These are phyloP conservation scores for Aurelia aurita DNA, from an alignment of 30 jellyfish, hydroid and myxozoan species.

Conservation along the genomic window DNA sequence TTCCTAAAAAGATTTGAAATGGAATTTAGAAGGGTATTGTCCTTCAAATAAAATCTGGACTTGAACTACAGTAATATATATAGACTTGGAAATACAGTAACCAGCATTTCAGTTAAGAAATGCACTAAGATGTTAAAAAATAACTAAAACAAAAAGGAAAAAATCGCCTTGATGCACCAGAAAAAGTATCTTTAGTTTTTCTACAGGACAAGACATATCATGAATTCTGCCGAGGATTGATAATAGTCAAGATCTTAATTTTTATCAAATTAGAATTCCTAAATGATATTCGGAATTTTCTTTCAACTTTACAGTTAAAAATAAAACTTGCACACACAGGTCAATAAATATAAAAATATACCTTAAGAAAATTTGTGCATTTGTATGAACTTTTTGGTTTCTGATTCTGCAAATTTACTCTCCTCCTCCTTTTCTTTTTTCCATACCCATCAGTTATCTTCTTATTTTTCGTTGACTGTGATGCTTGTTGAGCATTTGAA, in stretches of 20 bases:
- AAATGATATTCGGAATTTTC: too few relatives aligned
- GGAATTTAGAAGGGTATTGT: too few relatives aligned
- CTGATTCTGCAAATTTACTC: constrained; percentile 3
- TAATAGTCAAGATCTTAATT: too few relatives aligned
- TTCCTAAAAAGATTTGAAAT: constrained; percentile 44
- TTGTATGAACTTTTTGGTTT: constrained; percentile 73
- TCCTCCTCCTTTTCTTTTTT: constrained; percentile 53
- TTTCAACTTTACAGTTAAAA: too few relatives aligned
- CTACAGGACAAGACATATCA: too few relatives aligned
- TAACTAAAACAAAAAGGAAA: neutral
- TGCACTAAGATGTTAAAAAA: neutral
- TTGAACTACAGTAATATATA: neutral
- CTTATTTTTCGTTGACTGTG: constrained; percentile 53
- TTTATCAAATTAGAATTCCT: too few relatives aligned
- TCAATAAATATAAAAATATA: neutral
- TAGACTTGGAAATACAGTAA: neutral
- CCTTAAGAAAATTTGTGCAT: constrained; percentile 95
- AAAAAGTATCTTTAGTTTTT: too few relatives aligned
- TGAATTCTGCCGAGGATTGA: too few relatives aligned
- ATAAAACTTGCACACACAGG: too few relatives aligned
- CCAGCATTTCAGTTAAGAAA: neutral
- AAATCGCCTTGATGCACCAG: neutral
- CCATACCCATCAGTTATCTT: constrained; percentile 68
- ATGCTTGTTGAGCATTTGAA: constrained; percentile 49
- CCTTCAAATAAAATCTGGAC: neutral